Conservation (phyloP, 2,888 invertebrate species). For the Cyclophora albipunctata region DNA sequence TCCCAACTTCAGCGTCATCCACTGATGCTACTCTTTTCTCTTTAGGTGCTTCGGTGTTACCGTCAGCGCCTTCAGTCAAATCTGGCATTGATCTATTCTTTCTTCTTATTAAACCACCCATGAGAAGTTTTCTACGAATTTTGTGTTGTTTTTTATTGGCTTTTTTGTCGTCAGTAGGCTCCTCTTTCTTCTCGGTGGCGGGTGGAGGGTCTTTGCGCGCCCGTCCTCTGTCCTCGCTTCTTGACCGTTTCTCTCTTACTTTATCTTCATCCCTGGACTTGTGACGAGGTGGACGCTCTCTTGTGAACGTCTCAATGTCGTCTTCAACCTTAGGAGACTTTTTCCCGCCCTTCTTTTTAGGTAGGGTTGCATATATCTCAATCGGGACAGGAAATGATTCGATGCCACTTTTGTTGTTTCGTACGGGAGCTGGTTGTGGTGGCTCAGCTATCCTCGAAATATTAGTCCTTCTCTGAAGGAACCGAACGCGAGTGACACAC, state of each 20-base stretch:
- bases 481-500: slow-evolving; percentile 92
- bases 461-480: slow-evolving; percentile 85
- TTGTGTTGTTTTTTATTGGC: slow-evolving; percentile 92
- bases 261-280: slow-evolving; percentile 83
- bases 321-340: slow-evolving; percentile 81
- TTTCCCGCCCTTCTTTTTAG: slow-evolving; percentile 87
- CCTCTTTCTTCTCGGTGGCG: slow-evolving; percentile 72
- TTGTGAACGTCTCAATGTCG: slow-evolving; percentile 81
- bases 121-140: slow-evolving; percentile 87
- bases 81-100: slow-evolving; percentile 96
- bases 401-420: slow-evolving; percentile 82
- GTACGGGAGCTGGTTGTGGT: slow-evolving; percentile 79
- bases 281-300: slow-evolving; percentile 82
- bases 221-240: slow-evolving; percentile 90
- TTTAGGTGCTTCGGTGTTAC: slow-evolving; percentile 54
- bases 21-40: slow-evolving; percentile 73
- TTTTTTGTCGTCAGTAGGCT: slow-evolving; percentile 80
- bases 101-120: slow-evolving; percentile 91
- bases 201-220: slow-evolving; percentile 82
- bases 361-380: slow-evolving; percentile 93
- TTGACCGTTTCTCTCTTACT: slow-evolving; percentile 83
- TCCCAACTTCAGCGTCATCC: slow-evolving; percentile 85
- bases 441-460: slow-evolving; percentile 78
- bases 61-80: slow-evolving; percentile 85
- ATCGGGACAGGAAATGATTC: slow-evolving; percentile 86